phyloP scores from a whole-genome alignment of 2,888 invertebrate genomes.

The Eupeodes latifasciatus region DNA sequence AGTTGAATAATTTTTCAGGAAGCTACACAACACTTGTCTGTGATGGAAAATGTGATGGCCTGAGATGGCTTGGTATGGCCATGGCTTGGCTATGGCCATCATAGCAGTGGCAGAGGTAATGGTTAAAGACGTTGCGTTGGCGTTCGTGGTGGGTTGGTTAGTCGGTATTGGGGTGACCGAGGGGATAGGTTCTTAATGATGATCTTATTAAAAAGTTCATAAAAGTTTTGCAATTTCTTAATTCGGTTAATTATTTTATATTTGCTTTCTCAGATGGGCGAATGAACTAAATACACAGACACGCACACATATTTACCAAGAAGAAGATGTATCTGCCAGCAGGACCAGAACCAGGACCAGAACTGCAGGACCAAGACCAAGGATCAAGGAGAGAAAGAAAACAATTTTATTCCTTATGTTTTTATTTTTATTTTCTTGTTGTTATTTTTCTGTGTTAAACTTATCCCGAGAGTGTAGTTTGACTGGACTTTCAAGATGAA shows the following conservation, averaged over 20 bases:
- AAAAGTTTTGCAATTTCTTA: slow-evolving; percentile 75
- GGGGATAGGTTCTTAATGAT: slow-evolving; percentile 66
- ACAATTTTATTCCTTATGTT: slow-evolving; percentile 39
- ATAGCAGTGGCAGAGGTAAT: too few species aligned
- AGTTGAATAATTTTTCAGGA: slow-evolving; percentile 39
- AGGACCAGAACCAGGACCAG: not conserved
- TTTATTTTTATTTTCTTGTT: not conserved
- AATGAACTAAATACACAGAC: not conserved
- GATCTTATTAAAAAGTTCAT: slow-evolving; percentile 76
- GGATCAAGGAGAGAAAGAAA: not conserved
- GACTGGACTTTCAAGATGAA: slow-evolving; percentile 12
- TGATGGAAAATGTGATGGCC: not conserved
- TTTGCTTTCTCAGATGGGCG: slow-evolving; percentile 57
- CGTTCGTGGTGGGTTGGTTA: too few species aligned
- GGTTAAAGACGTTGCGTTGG: too few species aligned
- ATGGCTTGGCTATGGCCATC: too few species aligned
- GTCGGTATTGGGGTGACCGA: not conserved
- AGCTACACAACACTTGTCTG: slow-evolving; percentile 31
- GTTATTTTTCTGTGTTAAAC: slow-evolving; percentile 26
- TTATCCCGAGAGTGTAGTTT: slow-evolving; percentile 21
- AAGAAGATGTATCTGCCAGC: not conserved
- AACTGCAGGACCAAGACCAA: not conserved
- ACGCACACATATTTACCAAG: not conserved
- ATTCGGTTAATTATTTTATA: slow-evolving; percentile 76
- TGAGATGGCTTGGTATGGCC: too few species aligned